Evolutionary conservation across 2,888 invertebrate species (phyloP), one percentile per base, ranked within the genome.

Genomic region (Branchellion lobata): DNA sequence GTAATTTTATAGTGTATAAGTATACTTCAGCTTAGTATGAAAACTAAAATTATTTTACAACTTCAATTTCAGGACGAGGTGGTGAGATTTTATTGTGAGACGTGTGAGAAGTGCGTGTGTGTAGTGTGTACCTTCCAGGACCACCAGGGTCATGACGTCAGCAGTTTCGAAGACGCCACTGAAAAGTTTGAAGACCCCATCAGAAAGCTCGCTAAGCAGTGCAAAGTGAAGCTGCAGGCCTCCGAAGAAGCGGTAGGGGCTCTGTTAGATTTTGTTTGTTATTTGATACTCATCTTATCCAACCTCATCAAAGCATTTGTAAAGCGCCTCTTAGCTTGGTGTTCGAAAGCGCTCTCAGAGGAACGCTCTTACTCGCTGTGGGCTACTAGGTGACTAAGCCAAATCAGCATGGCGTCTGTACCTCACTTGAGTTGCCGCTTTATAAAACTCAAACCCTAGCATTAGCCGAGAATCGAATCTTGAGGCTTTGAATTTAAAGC

Each of bases 61-160:
- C 8, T 14, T 57, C 24, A 5, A 11, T 47, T 40, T 14, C 1
- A 75, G 77, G 87, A 81, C 29, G 82, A 82, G 65, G 80, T 82
- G 21, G 81, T 82, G 21, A 81, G 88, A 29, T 88, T 87, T 83
- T 88, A 87, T 83, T 88, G 88, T 80, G 87, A 88, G 82, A 86
- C 86, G 0, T 88, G 88, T 81, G 86, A 87, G 81, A 83, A 85
- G 2, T 88, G 88, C 82, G 86, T 88, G 79, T 88, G 88, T 83
- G 86, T 88, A 24, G 84, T 88, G 74, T 88, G 88, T 81, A 87
- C 88, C 21, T 88, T 87, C 83, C 87, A 86, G 80, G 87, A 87
- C 81, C 88, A 83, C 80, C 82, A 81, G 47, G 82, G 81, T 34
- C 83, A 83, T 68, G 83, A 83, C 53, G 83, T 83, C 74, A 69